These are phyloP conservation scores for Sinonovacula constricta DNA, from an alignment of 1,140 invertebrate genomes.

Conservation along the genomic window DNA sequence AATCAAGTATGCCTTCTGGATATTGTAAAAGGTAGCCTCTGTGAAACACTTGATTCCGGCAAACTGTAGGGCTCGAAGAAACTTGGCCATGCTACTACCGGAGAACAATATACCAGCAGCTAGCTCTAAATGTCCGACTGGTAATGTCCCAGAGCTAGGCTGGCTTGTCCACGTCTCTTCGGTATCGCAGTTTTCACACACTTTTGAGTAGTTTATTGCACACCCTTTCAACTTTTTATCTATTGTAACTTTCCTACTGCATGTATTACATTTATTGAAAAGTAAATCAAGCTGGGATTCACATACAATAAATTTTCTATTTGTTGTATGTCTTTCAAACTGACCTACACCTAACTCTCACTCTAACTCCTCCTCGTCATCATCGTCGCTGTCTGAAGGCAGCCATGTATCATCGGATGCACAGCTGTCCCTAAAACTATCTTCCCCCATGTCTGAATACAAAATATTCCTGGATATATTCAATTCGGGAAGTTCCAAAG, in stretches of 20 bases:
- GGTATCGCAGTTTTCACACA: not conserved
- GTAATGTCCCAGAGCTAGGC: not conserved
- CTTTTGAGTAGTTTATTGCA: not conserved
- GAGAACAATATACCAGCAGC: not conserved
- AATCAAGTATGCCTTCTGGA: not conserved
- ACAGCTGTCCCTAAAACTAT: too few relatives aligned
- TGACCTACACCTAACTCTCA: too few relatives aligned
- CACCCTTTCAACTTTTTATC: not conserved
- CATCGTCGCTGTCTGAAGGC: too few relatives aligned
- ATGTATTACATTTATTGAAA: not conserved
- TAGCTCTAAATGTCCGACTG: not conserved
- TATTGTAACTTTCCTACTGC: not conserved
- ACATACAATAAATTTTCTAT: slow-evolving; percentile 6
- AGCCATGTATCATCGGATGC: too few relatives aligned
- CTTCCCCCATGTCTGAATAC: too few relatives aligned
- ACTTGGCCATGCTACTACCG: not conserved
- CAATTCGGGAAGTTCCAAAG: too few relatives aligned
- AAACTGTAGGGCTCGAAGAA: not conserved
- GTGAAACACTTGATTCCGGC: not conserved
- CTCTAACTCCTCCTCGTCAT: too few relatives aligned
- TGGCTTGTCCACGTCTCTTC: not conserved
- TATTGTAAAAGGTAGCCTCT: not conserved
- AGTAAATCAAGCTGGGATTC: not conserved
- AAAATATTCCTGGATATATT: too few relatives aligned
- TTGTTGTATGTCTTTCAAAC: too few relatives aligned